These are phyloP conservation scores for Centropus unirufus DNA, from an alignment of 2,113 vertebrate genomes.

Conservation along the genomic window DNA sequence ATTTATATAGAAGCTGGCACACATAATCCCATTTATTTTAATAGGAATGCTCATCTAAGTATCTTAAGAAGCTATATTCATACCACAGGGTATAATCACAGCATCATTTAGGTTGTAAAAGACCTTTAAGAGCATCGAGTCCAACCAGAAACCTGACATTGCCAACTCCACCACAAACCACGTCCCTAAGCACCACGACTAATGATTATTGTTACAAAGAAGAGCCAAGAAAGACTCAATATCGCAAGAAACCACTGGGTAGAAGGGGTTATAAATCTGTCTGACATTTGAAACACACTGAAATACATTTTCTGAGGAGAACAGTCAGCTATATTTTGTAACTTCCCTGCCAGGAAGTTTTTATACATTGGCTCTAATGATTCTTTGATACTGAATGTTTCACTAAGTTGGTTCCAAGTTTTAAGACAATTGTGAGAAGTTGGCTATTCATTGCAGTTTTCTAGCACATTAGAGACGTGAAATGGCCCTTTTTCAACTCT, in stretches of 20 bases:
- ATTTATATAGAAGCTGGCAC: background rate
- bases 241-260: background rate
- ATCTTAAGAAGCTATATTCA: background rate
- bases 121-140: no score
- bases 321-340: background rate
- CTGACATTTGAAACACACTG: background rate
- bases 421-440: background rate
- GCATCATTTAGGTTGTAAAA: no score
- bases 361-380: background rate
- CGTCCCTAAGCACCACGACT: no score
- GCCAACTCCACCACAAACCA: no score
- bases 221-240: background rate
- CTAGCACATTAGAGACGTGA: background rate
- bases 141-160: no score
- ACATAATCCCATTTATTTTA: background rate
- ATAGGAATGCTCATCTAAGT: background rate
- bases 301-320: conserved; percentile 12
- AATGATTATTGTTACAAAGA: background rate
- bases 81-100: no score
- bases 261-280: background rate
- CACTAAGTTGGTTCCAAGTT: background rate
- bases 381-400: background rate
- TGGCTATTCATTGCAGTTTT: background rate
- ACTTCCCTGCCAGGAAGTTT: background rate
- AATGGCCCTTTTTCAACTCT: background rate